Conservation (phyloP, 2,888 invertebrate species). For the Drosophila anomelani region DNA sequence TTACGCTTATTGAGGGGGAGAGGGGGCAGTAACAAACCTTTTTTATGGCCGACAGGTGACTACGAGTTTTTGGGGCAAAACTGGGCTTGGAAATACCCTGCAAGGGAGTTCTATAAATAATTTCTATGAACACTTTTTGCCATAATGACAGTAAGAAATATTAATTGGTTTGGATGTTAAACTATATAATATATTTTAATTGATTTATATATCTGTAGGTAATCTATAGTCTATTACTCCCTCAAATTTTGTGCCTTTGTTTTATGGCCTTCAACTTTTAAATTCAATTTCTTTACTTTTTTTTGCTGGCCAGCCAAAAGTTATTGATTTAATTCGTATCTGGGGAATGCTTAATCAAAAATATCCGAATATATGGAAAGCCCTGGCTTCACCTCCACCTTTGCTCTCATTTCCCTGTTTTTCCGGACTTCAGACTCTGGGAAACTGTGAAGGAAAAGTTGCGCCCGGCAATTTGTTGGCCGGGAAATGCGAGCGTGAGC, state of each 20-base stretch:
- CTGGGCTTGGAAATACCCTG: constrained; percentile 2
- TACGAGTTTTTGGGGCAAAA: background rate
- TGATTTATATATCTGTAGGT: background rate
- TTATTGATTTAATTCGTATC: constrained; percentile 79
- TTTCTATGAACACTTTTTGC: background rate
- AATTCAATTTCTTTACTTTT: constrained; percentile 70
- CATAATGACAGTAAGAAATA: background rate
- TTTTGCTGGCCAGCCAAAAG: constrained; percentile 58
- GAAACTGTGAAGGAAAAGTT: constrained; percentile 20
- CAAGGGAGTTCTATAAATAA: background rate
- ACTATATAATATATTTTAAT: too few species aligned
- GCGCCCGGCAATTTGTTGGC: constrained; percentile 62
- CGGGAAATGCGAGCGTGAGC: constrained; percentile 37
- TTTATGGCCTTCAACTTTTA: constrained; percentile 55
- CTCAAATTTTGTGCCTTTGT: constrained; percentile 28
- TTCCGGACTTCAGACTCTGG: background rate
- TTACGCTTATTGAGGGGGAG: constrained; percentile 69
- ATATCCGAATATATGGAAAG: constrained; percentile 41
- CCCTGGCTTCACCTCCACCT: background rate
- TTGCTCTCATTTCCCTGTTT: background rate
- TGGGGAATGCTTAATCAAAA: constrained; percentile 79
- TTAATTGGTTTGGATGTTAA: too few species aligned
- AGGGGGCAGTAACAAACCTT: constrained; percentile 12
- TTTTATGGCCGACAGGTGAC: constrained; percentile 16
- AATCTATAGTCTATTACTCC: constrained; percentile 11